Evolutionary conservation across 2,888 invertebrate species (phyloP), one percentile per base, ranked within the genome.

Genomic region (Sphaeridia pumilis): DNA sequence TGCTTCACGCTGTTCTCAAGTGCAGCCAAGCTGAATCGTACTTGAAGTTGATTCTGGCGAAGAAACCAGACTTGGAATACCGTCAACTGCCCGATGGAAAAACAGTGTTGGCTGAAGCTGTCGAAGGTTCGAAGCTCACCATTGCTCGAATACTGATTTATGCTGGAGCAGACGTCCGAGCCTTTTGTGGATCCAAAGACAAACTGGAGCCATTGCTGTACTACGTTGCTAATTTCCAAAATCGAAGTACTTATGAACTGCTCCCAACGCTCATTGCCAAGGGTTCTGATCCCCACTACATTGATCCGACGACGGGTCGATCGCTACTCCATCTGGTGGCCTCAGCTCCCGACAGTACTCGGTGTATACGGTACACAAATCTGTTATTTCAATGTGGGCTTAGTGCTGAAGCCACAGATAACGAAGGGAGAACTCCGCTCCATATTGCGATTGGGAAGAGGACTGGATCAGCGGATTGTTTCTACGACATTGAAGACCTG

Each of bases 371-470:
- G 22, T 50, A 54, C 3, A 14, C 62, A 20, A 38, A 48, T 10
- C 28, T 46, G 17, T 27, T 58, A 1, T 25, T 63, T 0, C 24
- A 54, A 12, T 44, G 44, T 10, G 61, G 59, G 2, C 46, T 46
- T 1, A 27, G 31, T 24, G 56, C 58, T 20, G 42, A 51, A 1
- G 2, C 12, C 1, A 21, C 24, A 5, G 62, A 64, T 41, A 56
- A 63, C 27, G 56, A 64, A 36, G 67, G 67, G 3, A 64, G 69
- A 36, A 72, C 73, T 0, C 68, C 73, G 1, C 69, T 75, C n/a
- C 75, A 75, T 63, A 58, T 71, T 38, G 71, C 73, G 22, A 70
- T 73, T 1, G 67, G 71, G 45, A 62, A 67, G 42, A 70, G 72
- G 58, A 60, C 61, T 1, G 73, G 71, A 4, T 67, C 67, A 26